phyloP scores from a whole-genome alignment of 2,797 vertebrate species.

The Sebastes miniatus region DNA sequence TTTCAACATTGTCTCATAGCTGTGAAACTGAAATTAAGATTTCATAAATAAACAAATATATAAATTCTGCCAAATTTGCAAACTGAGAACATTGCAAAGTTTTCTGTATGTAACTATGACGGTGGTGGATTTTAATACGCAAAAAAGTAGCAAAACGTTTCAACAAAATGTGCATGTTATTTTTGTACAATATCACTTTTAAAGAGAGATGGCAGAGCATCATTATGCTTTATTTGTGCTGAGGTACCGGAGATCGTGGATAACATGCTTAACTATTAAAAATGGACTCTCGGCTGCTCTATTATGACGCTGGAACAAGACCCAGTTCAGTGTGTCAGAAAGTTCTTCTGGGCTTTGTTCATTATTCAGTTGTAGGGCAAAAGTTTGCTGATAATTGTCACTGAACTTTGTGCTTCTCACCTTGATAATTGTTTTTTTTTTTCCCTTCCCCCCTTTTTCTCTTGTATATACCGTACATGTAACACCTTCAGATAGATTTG shows the following conservation, averaged over 20 bases:
- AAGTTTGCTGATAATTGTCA: slow-evolving; percentile 54
- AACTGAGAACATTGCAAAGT: slow-evolving; percentile 63
- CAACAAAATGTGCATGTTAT: slow-evolving; percentile 77
- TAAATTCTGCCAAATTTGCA: slow-evolving; percentile 75
- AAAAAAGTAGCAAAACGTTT: slow-evolving; percentile 78
- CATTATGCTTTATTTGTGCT: slow-evolving; percentile 48
- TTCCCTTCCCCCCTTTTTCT: background rate
- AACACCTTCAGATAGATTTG: slow-evolving; percentile 51
- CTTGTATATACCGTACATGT: slow-evolving; percentile 58
- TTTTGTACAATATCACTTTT: slow-evolving; percentile 78
- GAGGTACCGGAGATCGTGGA: slow-evolving; percentile 57
- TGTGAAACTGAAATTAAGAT: slow-evolving; percentile 66
- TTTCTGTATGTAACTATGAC: slow-evolving; percentile 66
- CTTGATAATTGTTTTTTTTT: slow-evolving; percentile 1
- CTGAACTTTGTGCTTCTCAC: slow-evolving; percentile 54
- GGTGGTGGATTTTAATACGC: slow-evolving; percentile 73
- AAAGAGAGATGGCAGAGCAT: slow-evolving; percentile 55
- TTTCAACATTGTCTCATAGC: slow-evolving; percentile 70
- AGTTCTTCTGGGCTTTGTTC: slow-evolving; percentile 42
- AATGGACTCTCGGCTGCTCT: slow-evolving; percentile 39
- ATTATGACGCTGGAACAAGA: slow-evolving; percentile 42
- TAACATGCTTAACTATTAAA: slow-evolving; percentile 44
- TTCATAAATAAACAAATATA: slow-evolving; percentile 66
- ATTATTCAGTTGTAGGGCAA: slow-evolving; percentile 41
- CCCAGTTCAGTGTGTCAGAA: slow-evolving; percentile 38